Conservation (phyloP, 1,140 invertebrate species). For the Aphidius gifuensis region DNA sequence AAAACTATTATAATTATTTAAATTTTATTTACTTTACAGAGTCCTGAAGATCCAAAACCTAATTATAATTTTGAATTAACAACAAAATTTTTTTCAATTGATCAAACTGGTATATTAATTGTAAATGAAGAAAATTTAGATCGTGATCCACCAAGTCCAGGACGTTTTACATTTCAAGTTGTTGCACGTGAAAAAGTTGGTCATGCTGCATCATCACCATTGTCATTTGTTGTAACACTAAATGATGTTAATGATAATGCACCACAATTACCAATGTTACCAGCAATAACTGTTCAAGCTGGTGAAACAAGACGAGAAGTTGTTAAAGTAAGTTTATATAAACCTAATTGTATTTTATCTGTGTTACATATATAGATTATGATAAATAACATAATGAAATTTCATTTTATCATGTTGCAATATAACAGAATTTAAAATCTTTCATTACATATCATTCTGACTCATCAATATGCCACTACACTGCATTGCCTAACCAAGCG, state of each 20-base stretch:
- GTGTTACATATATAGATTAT: background rate
- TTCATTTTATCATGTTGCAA: too few species aligned
- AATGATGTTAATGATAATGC: slow-evolving; percentile 85
- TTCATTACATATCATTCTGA: too few species aligned
- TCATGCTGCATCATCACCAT: slow-evolving; percentile 74
- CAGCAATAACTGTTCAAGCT: slow-evolving; percentile 75
- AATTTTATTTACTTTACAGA: slow-evolving; percentile 42
- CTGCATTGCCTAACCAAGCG: too few species aligned
- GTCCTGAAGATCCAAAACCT: slow-evolving; percentile 67
- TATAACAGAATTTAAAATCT: too few species aligned
- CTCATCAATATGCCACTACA: too few species aligned
- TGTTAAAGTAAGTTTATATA: slow-evolving; percentile 59
- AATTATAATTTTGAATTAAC: slow-evolving; percentile 81
- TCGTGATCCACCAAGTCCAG: slow-evolving; percentile 81
- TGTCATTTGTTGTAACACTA: slow-evolving; percentile 73
- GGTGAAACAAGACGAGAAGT: slow-evolving; percentile 72
- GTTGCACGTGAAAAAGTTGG: slow-evolving; percentile 78
- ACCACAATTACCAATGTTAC: slow-evolving; percentile 71
- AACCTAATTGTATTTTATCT: slow-evolving; percentile 7
- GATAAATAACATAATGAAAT: background rate
- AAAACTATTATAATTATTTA: background rate
- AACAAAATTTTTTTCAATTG: slow-evolving; percentile 77
- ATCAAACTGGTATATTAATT: slow-evolving; percentile 68
- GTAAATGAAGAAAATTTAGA: slow-evolving; percentile 83
- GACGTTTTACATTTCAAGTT: slow-evolving; percentile 77